Base-by-base conservation (phyloP, 2,797 vertebrate genomes). In the Premnoplex brunnescens region DNA sequence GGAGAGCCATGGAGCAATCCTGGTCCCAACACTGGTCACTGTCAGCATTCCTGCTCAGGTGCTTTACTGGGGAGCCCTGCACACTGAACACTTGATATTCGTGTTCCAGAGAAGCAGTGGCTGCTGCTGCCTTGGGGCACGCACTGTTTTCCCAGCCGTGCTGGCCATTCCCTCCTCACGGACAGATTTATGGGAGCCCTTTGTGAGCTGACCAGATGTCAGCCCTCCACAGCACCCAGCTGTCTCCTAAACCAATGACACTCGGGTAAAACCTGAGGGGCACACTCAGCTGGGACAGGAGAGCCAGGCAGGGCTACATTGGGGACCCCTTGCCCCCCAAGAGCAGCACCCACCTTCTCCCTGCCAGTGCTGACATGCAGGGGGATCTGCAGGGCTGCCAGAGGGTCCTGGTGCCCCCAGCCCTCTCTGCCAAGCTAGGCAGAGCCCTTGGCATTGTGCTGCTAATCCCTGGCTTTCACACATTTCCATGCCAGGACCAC, bases 1-100 rank as follows among this genome's bases (percentile, higher is more conserved):
- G 60, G 24, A 63, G 46, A 83, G 39, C 72, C 44, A 3, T 0
- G 37, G 39, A 15, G 49, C 0, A 1, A 46, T 22, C 32, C 36
- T 7, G 28, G 7, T 32, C 49, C 64, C 1, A 0, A 1, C 2
- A 1, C 7, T 7, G 0, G 1, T 46, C 77, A n/a, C 6, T 0
- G 0, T 5, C 60, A 49, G 64, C 11, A 6, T 3, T 39, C 17
- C 78, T 2, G 14, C 82, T 37, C 60, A 15, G 51, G 51, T 6
- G 10, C 6, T 64, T 2, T 8, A 2, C 17, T 1, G 49, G 22
- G 63, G 32, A 78, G 48, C 52, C 74, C 77, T 11, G 20, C 62
- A 0, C 76, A 12, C 21, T 2, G 46, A 62, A 30, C 0, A 4
- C 64, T 34, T 24, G 0, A 36, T 1, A 24, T 12, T 28, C 85